Conservation (phyloP, 2,888 invertebrate genomes). For the Tachina lurida region DNA sequence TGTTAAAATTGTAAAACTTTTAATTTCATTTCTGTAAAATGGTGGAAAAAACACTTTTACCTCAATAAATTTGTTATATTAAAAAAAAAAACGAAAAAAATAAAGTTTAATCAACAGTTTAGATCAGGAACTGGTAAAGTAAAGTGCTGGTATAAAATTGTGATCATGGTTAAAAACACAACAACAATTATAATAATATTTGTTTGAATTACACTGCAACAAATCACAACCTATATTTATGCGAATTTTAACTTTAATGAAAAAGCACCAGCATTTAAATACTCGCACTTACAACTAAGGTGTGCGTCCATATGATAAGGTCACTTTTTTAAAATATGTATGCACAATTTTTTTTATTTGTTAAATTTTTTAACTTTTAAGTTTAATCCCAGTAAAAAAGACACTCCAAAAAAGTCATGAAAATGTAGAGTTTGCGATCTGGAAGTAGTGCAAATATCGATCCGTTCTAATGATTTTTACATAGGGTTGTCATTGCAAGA, state of each 20-base stretch:
- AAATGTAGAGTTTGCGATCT: too few relatives aligned
- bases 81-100: slow-evolving; percentile 9
- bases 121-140: slow-evolving; percentile 71
- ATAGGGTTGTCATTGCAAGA: too few relatives aligned
- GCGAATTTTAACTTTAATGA: slow-evolving; percentile 25
- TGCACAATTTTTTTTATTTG: too few relatives aligned
- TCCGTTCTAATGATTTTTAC: too few relatives aligned
- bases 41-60: slow-evolving; percentile 68
- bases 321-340: not conserved
- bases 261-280: slow-evolving; percentile 46
- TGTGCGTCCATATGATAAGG: slow-evolving; percentile 9
- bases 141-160: slow-evolving; percentile 45
- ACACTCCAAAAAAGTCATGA: too few relatives aligned
- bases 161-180: slow-evolving; percentile 50
- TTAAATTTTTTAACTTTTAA: too few relatives aligned
- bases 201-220: slow-evolving; percentile 46
- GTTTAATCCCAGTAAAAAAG: too few relatives aligned
- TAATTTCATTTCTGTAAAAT: slow-evolving; percentile 70
- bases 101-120: slow-evolving; percentile 42
- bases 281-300: not conserved
- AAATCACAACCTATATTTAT: slow-evolving; percentile 43
- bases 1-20: slow-evolving; percentile 69
- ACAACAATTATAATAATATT: slow-evolving; percentile 44
- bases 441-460: too few relatives aligned
- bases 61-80: slow-evolving; percentile 37